Evolutionary conservation across 2,888 invertebrate species (phyloP), one percentile per base, ranked within the genome.

Genomic region (Strigamia maritima): DNA sequence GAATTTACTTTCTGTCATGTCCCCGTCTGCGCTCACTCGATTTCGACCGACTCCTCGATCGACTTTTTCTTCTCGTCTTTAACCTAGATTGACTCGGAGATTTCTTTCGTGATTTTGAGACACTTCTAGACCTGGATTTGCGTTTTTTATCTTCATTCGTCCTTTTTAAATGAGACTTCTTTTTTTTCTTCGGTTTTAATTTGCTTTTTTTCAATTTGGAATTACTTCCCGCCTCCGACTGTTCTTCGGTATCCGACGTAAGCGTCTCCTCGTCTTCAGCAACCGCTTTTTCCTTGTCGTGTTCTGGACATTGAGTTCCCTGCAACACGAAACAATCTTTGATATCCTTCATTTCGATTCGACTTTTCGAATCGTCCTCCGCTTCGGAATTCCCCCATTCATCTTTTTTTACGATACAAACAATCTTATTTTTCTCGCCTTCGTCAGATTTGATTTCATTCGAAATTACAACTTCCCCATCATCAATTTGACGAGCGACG

Each of bases 51-150:
- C 31, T 60, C 24, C 49, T 49, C 16, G 49, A 49, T 2, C 49
- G 16, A 19, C 49, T 49, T 38, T 40, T 76, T 40, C 35, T 38
- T 44, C 40, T 76, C 22, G 76, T 38, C 22, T 40, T 40, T 8
- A 38, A 76, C 16, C 76, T 31, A 1, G 31, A 22, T 19, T n/a
- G 14, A 44, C 44, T 44, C 12, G 44, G 14, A 14, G 44, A 44
- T 16, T 44, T 44, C n/a, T 16, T 44, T 0, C 44, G 44, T n/a
- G 44, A 16, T 44, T n/a, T 44, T 16, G 44, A 44, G 16, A 44
- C 44, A 4, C 60, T 60, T 60, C 60, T 60, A 60, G 60, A 60
- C 12, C 60, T 60, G 60, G 60, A 60, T n/a, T 60, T 60, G 10
- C 60, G n/a, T 60, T 24, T 60, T n/a, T 26, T 16, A 10, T 28